phyloP scores from a whole-genome alignment of 2,113 vertebrate genomes.

The Phylloscopus trochiloides region DNA sequence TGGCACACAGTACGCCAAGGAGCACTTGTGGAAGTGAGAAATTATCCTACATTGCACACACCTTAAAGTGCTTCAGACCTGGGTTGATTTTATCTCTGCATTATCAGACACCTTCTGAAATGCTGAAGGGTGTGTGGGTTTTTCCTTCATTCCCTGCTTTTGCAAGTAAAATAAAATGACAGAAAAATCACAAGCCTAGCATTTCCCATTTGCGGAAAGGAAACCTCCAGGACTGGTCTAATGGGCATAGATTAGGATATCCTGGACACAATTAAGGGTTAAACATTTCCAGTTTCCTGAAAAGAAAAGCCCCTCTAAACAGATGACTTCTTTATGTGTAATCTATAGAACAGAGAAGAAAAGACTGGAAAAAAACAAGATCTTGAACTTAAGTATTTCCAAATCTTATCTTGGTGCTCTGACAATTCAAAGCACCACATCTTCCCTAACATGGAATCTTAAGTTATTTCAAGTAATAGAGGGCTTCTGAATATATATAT shows the following conservation, averaged over 20 bases:
- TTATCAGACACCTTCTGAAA: background rate
- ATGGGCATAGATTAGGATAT: background rate
- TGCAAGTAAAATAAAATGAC: background rate
- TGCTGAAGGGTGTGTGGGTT: background rate
- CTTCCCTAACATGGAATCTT: background rate
- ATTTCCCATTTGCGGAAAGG: background rate
- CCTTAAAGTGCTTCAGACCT: background rate
- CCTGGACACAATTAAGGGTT: background rate
- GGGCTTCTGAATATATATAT: background rate
- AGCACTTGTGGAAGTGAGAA: background rate
- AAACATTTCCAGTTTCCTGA: background rate
- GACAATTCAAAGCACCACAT: background rate
- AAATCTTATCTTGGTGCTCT: background rate
- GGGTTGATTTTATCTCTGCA: background rate
- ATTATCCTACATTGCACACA: background rate
- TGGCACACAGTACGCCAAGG: background rate
- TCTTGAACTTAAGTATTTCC: fast-evolving
- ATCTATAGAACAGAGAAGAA: background rate
- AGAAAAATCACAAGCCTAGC: background rate
- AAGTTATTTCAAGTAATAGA: background rate
- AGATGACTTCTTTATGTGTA: background rate
- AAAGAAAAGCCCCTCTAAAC: background rate
- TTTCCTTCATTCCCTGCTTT: background rate
- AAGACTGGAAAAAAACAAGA: background rate
- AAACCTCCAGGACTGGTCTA: background rate